Conservation (phyloP, 2,888 invertebrate genomes). For the Oscheius sp. region DNA sequence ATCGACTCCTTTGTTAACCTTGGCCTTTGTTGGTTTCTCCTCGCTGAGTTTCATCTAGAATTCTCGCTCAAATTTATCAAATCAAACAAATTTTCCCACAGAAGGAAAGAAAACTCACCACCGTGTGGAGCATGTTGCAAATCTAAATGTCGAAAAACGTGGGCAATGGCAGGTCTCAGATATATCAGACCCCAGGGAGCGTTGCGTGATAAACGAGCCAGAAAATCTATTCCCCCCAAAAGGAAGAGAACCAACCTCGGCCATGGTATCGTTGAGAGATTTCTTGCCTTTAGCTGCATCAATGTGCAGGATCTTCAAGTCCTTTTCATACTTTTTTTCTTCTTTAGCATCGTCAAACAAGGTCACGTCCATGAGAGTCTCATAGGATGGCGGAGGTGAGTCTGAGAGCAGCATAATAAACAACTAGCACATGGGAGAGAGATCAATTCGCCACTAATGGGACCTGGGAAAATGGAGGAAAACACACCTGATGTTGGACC, state of each 20-base stretch:
- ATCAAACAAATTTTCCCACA: neutral
- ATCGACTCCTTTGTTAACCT: conserved; percentile 60
- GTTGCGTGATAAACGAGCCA: conserved; percentile 3
- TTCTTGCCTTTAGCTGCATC: conserved; percentile 52
- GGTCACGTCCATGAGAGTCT: conserved; percentile 37
- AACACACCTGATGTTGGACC: conserved; percentile 11
- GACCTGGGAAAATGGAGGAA: neutral
- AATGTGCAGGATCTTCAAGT: conserved; percentile 38
- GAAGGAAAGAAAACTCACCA: conserved; percentile 8
- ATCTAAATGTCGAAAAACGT: neutral
- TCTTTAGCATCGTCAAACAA: conserved; percentile 55
- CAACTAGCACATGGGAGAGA: neutral
- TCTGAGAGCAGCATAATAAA: conserved; percentile 1
- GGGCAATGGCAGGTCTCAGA: neutral
- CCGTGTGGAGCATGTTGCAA: conserved; percentile 19
- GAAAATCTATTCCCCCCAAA: conserved; percentile 20
- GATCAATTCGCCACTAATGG: neutral
- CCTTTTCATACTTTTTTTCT: conserved; percentile 45
- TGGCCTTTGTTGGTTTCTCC: conserved; percentile 32
- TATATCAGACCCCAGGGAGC: neutral
- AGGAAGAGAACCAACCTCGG: conserved; percentile 36
- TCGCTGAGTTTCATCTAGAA: conserved; percentile 44
- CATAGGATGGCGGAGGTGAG: conserved; percentile 11
- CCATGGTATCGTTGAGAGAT: conserved; percentile 41
- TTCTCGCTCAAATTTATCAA: neutral